Conservation (phyloP, 2,888 invertebrate genomes). For the Neoaliturus tenellus region DNA sequence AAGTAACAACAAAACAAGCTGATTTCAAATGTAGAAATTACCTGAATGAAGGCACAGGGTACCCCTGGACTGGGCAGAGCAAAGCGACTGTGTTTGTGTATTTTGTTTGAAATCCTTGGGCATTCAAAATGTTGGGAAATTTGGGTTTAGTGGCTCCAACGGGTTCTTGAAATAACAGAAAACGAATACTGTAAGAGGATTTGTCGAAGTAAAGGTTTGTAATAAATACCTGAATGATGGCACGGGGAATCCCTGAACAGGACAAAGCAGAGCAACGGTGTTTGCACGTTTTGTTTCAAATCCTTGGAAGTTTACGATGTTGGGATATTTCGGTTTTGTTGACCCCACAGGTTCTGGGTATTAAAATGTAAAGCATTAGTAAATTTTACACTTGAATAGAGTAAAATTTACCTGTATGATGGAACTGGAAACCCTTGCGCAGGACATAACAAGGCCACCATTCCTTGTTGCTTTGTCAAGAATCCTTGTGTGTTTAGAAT, state of each 20-base stretch:
- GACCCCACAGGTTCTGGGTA: constrained; percentile 72
- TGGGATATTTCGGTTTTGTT: constrained; percentile 83
- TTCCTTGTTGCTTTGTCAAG: constrained; percentile 60
- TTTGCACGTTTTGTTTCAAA: constrained; percentile 70
- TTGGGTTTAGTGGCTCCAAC: constrained; percentile 82
- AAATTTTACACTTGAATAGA: neutral
- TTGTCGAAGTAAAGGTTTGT: constrained; percentile 67
- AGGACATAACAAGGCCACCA: constrained; percentile 72
- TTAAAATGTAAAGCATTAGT: neutral
- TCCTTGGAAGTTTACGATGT: constrained; percentile 70
- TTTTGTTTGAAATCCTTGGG: constrained; percentile 60
- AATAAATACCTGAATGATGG: constrained; percentile 69
- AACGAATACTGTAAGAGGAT: neutral
- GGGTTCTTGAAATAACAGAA: constrained; percentile 75
- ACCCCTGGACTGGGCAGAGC: constrained; percentile 85
- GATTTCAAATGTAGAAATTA: constrained; percentile 68
- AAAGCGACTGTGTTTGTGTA: constrained; percentile 76
- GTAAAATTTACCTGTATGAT: constrained; percentile 78
- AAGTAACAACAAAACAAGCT: neutral
- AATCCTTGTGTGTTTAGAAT: constrained; percentile 57
- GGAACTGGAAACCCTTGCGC: constrained; percentile 81
- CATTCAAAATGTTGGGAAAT: constrained; percentile 73
- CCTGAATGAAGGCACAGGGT: constrained; percentile 78
- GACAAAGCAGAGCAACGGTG: constrained; percentile 75
- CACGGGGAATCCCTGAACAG: constrained; percentile 78